Evolutionary conservation across 2,888 invertebrate species (phyloP).

Genomic region (Eucera pruinosa): DNA sequence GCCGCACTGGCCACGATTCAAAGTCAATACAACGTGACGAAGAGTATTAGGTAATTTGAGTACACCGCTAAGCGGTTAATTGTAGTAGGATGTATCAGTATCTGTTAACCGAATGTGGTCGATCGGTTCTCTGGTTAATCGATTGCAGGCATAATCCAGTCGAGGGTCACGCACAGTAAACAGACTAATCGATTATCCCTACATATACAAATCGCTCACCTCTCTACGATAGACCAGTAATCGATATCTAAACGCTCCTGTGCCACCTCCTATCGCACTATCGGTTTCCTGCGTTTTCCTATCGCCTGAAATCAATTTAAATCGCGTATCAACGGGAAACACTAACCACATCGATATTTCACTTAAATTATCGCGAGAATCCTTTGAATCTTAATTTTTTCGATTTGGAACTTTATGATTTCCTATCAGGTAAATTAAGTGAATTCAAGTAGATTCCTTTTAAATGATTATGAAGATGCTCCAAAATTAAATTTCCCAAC

Average conservation of each 20-base stretch:
- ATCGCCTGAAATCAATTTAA: background rate
- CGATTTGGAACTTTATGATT: too few relatives aligned
- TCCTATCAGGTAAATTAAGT: too few relatives aligned
- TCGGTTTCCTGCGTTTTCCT: background rate
- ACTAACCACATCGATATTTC: too few relatives aligned
- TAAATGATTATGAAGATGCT: too few relatives aligned
- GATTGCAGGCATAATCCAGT: slow-evolving; percentile 72
- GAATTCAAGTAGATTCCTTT: too few relatives aligned
- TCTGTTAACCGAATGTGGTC: slow-evolving; percentile 72
- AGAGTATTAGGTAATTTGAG: slow-evolving; percentile 71
- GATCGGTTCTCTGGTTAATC: slow-evolving; percentile 70
- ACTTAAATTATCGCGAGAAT: too few relatives aligned
- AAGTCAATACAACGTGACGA: slow-evolving; percentile 66
- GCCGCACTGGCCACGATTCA: slow-evolving; percentile 45
- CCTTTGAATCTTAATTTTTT: too few relatives aligned
- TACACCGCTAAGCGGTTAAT: slow-evolving; percentile 71
- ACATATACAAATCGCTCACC: slow-evolving; percentile 68
- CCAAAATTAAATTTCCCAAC: too few relatives aligned
- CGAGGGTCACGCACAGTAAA: slow-evolving; percentile 68
- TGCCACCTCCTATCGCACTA: slow-evolving; percentile 16
- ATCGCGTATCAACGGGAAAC: too few relatives aligned
- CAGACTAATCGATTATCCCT: slow-evolving; percentile 71
- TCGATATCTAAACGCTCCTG: slow-evolving; percentile 61
- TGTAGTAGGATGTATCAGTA: slow-evolving; percentile 69
- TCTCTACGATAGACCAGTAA: slow-evolving; percentile 53